Evolutionary conservation across 2,888 invertebrate species (phyloP).

Genomic region (Nemotelus nigrinus): DNA sequence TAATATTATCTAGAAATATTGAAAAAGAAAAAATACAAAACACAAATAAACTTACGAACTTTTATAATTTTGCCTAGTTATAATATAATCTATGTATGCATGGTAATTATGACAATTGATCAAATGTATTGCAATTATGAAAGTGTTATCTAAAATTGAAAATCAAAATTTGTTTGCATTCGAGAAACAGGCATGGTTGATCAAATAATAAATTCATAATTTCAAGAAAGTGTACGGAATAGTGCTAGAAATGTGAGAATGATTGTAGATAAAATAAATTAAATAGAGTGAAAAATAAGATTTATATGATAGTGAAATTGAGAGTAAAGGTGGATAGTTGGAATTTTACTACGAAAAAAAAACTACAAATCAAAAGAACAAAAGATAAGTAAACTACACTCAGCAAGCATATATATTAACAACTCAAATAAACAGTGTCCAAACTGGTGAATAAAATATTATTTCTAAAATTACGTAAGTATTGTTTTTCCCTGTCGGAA

Average conservation of each 20-base stretch:
- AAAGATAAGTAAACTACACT: neutral
- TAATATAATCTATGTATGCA: constrained; percentile 51
- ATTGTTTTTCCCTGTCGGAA: neutral
- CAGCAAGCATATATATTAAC: too few relatives aligned
- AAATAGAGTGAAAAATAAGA: neutral
- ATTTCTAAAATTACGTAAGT: constrained; percentile 45
- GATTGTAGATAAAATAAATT: constrained; percentile 38
- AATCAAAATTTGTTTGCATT: neutral
- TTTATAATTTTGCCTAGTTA: constrained; percentile 50
- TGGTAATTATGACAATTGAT: neutral
- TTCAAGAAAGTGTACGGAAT: neutral
- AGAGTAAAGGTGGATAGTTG: neutral
- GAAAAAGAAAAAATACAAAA: constrained; percentile 52
- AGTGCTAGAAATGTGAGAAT: neutral
- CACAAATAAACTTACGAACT: constrained; percentile 42
- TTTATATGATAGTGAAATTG: neutral
- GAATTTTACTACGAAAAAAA: neutral
- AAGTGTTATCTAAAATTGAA: neutral
- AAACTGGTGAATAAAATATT: constrained; percentile 51
- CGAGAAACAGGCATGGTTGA: neutral
- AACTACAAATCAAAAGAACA: neutral
- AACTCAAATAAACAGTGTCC: constrained; percentile 49
- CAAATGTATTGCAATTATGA: neutral
- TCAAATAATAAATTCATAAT: too few relatives aligned
- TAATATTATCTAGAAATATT: constrained; percentile 87